Base-by-base conservation (phyloP, 2,888 invertebrate genomes). In the Homarus gammarus region DNA sequence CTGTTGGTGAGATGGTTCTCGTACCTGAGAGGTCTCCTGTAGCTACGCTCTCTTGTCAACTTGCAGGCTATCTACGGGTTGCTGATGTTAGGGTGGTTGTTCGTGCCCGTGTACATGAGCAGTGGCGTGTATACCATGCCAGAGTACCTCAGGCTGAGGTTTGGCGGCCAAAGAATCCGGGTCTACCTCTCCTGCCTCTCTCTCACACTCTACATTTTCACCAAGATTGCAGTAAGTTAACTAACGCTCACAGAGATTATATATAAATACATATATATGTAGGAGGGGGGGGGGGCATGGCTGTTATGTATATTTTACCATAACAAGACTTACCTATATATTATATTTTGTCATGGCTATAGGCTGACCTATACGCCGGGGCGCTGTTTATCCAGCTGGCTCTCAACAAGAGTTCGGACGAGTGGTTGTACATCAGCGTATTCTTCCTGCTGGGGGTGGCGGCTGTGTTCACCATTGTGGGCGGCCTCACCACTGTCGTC, bases 91-190 rank as follows among this genome's bases (percentile, higher is more conserved):
- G 95, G 95, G 72, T 95, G 95, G 95, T 92, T 94, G 36, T 95
- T 95, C 92, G 94, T 95, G n/a, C 95, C 95, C 0, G 95, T 95
- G 2, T 95, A 95, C 93, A 94, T 95, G 90, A 93, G 95, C 31
- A 83, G 86, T 86, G 92, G 94, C 93, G 94, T 95, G 22, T 95
- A 93, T 93, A 95, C 95, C 0, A 94, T 95, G 95, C 95, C 95
- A 0, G 95, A 95, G 93, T 95, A 95, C 92, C 92, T 95, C 56
- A 93, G 93, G 91, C 94, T 94, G 89, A 92, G 95, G 31, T 95
- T 95, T 92, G 95, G 95, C 8, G 95, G 95, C 22, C 94, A 94
- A 92, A 93, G 95, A 73, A 95, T 95, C 81, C 93, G 95, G 33
- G 93, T 95, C 18, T 95, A 95, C 92, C 93, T 95, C 73, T 94